Conservation (phyloP, 1,140 invertebrate genomes). For the Bathynomus jamesi region DNA sequence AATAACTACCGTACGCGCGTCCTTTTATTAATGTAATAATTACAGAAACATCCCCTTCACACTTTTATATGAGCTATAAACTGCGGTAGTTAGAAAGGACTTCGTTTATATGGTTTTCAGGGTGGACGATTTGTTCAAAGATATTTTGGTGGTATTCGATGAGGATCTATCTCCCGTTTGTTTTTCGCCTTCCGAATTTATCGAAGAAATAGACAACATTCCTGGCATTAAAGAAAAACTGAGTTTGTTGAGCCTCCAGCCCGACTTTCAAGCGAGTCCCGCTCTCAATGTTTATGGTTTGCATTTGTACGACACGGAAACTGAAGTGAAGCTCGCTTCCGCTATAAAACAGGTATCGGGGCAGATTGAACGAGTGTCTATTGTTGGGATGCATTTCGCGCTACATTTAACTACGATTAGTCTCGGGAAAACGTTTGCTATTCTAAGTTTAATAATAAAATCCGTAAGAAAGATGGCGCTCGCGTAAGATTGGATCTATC, state of each 20-base stretch:
- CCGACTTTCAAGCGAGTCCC: slow-evolving; percentile 44
- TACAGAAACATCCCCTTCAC: too few relatives aligned
- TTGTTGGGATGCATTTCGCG: too few relatives aligned
- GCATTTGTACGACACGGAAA: slow-evolving; percentile 54
- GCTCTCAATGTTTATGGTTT: slow-evolving; percentile 52
- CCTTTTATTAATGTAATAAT: too few relatives aligned
- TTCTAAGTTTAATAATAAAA: too few relatives aligned
- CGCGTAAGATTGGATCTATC: too few relatives aligned
- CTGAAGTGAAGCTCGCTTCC: slow-evolving; percentile 63
- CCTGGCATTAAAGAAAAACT: slow-evolving; percentile 43
- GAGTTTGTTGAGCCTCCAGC: slow-evolving; percentile 42
- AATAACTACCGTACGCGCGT: too few relatives aligned
- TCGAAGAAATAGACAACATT: slow-evolving; percentile 43
- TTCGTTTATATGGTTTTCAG: too few relatives aligned
- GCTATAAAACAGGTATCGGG: slow-evolving; percentile 60
- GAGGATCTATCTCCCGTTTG: slow-evolving; percentile 62
- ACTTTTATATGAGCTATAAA: too few relatives aligned
- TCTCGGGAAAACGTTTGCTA: too few relatives aligned
- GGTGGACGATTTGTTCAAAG: slow-evolving; percentile 47
- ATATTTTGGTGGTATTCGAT: slow-evolving; percentile 52
- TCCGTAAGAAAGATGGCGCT: too few relatives aligned
- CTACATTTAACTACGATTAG: too few relatives aligned
- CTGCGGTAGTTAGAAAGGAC: too few relatives aligned
- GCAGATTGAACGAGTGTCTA: slow-evolving; percentile 15
- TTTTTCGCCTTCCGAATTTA: slow-evolving; percentile 43